Evolutionary conservation across 2,888 invertebrate species (phyloP), one percentile per base, ranked within the genome.

Genomic region (Drosophila mimetica): DNA sequence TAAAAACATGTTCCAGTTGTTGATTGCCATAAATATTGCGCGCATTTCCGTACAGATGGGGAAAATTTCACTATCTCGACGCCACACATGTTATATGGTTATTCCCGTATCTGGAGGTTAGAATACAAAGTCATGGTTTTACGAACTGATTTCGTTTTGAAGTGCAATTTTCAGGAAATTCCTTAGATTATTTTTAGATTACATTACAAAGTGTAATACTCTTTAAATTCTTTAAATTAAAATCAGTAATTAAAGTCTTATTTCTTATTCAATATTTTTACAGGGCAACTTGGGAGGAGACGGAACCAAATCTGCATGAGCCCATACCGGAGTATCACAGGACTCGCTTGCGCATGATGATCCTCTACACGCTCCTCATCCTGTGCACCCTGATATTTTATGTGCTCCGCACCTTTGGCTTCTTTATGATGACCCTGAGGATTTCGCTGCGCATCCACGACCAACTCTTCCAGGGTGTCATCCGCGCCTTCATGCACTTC

Each of bases 361-460:
- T 84, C n/a, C 74, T 89, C 28, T 92, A 91, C 34, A 78, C 88
- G 0, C 54, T 87, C 2, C 77, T 92, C 2, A 80, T 91, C 20
- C 36, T 82, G 8, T 71, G 76, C 46, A 90, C 91, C 0, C 75
- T 91, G 36, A n/a, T 89, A 92, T 37, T 95, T 92, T 90, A 92
- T 93, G 47, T 95, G 92, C 89, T 93, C 92, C 8, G 92, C 79
- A n/a, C 94, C 7, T 93, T 94, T 44, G 92, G 94, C 0, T 96
- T 96, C 91, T 96, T 96, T 87, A 92, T 92, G 77, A 93, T 95
- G 66, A 96, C 96, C 77, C 95, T 97, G 87, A 93, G 92, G 25
- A 95, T 97, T 0, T 97, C 97, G 0, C 92, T 93, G 25, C 93
- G 92, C 1, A 92, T 98, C 0, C 98, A 98, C 89, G 94, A 96